Conservation (phyloP, 2,113 vertebrate genomes). For the Podilymbus podiceps region DNA sequence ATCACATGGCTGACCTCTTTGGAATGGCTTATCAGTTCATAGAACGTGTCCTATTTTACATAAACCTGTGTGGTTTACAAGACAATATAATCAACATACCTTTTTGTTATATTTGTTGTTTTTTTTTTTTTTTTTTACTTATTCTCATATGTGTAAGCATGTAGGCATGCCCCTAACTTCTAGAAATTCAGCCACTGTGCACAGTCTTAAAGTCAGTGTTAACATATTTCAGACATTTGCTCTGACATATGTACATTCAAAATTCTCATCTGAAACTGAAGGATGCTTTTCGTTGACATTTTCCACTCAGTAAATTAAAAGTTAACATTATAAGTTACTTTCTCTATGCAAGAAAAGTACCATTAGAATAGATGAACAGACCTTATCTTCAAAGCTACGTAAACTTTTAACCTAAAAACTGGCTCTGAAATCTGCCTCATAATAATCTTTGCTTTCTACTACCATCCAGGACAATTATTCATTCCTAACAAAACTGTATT, state of each 20-base stretch:
- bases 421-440: neutral
- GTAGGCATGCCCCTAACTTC: neutral
- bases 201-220: neutral
- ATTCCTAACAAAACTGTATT: neutral
- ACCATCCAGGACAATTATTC: neutral
- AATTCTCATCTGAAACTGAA: neutral
- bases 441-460: neutral
- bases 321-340: neutral
- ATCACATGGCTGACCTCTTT: neutral
- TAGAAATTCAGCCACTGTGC: neutral
- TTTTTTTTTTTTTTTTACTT: neutral
- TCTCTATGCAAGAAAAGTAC: neutral
- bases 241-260: neutral
- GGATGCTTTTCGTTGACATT: neutral
- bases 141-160: neutral
- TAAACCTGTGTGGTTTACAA: too few relatives aligned
- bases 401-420: neutral
- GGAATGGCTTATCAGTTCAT: neutral
- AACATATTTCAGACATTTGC: neutral
- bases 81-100: neutral
- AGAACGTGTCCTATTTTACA: neutral
- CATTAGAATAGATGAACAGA: neutral
- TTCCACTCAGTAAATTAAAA: neutral
- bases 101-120: neutral
- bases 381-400: neutral